A percentile compares a stretch with the other conserved stretches of the same genome.
phyloP scores from a whole-genome alignment of 2,113 vertebrate genomes.

The Cranoglanis bouderius region DNA sequence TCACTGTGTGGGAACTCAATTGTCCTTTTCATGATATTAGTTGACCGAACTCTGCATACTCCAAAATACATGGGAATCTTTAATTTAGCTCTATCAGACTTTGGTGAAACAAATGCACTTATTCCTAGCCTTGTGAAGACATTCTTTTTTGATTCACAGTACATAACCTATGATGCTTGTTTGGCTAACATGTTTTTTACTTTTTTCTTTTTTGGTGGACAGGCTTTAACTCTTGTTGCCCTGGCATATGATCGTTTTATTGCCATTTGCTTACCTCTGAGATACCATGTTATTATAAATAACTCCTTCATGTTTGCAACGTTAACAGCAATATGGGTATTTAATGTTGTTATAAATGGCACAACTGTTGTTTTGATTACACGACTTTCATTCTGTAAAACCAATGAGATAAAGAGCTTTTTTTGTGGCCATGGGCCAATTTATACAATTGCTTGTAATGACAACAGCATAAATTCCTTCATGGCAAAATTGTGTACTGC shows the following conservation, averaged over 20 bases:
- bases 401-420: constrained; percentile 66
- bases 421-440: constrained; percentile 72
- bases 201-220: constrained; percentile 62
- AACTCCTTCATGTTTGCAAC: constrained; percentile 60
- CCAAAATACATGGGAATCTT: constrained; percentile 73
- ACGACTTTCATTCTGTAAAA: constrained; percentile 67
- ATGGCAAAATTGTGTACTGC: not conserved
- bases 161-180: constrained; percentile 63
- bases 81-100: constrained; percentile 68
- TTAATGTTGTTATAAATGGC: constrained; percentile 37
- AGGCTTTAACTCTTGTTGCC: constrained; percentile 57
- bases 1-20: constrained; percentile 51
- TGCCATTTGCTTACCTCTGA: constrained; percentile 67
- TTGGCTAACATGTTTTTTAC: constrained; percentile 69
- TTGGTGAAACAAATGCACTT: constrained; percentile 63
- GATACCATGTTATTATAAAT: constrained; percentile 53
- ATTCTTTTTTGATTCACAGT: constrained; percentile 62
- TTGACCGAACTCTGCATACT: constrained; percentile 52
- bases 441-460: constrained; percentile 65
- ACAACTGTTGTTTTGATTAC: constrained; percentile 51
- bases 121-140: constrained; percentile 68
- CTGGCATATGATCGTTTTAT: constrained; percentile 69
- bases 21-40: constrained; percentile 40
- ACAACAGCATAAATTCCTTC: constrained; percentile 51
- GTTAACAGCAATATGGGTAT: constrained; percentile 55